phyloP scores from a whole-genome alignment of 2,888 invertebrate genomes.

The Hydriomena furcata region DNA sequence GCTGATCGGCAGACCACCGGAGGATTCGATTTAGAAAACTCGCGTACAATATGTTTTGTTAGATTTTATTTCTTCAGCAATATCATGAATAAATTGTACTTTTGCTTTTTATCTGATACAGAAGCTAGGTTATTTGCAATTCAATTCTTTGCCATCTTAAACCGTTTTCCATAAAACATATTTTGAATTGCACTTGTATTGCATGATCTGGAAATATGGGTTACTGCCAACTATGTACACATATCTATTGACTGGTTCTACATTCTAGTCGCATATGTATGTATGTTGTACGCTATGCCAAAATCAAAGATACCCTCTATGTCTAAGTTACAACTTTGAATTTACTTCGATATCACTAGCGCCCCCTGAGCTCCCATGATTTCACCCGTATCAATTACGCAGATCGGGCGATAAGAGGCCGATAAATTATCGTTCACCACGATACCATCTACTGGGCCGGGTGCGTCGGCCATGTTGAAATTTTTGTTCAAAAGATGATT shows the following conservation, averaged over 20 bases:
- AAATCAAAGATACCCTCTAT: constrained; percentile 29
- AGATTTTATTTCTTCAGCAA: constrained; percentile 30
- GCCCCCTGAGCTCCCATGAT: constrained; percentile 52
- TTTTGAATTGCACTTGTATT: constrained; percentile 1
- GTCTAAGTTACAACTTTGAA: constrained; percentile 29
- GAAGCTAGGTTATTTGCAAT: constrained; percentile 6
- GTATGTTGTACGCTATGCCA: not conserved
- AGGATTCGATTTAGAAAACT: constrained; percentile 32
- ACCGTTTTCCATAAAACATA: constrained; percentile 7
- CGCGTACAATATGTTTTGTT: constrained; percentile 27
- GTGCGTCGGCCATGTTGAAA: constrained; percentile 49
- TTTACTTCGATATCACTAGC: constrained; percentile 48
- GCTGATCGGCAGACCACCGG: constrained; percentile 46
- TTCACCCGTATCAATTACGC: constrained; percentile 74
- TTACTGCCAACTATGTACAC: no score
- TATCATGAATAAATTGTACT: constrained; percentile 30
- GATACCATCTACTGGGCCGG: constrained; percentile 61
- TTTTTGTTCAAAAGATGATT: constrained; percentile 63
- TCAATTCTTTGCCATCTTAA: not conserved
- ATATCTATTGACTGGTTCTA: no score
- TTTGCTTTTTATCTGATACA: constrained; percentile 26
- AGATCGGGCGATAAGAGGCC: constrained; percentile 68
- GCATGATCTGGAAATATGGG: not conserved
- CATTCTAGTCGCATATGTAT: no score
- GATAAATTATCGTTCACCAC: constrained; percentile 65